Evolutionary conservation across 2,797 vertebrate genomes (phyloP).

Genomic region (Enteromius anoplus): DNA sequence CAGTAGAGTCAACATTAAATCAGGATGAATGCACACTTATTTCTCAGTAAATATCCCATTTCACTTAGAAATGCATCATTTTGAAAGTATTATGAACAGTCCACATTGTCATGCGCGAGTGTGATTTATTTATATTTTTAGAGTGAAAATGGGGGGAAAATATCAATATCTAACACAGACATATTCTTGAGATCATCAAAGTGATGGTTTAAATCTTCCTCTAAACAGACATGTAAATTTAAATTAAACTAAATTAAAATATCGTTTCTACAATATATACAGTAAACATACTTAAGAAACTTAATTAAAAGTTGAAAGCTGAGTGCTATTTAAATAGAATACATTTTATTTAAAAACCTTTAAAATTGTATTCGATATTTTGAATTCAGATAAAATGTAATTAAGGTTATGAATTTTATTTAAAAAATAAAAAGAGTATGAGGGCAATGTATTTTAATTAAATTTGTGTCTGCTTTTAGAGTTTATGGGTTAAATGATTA

Average conservation of each 20-base stretch:
- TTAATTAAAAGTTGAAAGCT: slow-evolving; percentile 60
- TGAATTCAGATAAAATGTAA: no score
- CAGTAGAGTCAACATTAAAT: background rate
- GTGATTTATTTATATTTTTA: background rate
- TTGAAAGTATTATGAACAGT: background rate
- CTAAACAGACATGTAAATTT: background rate
- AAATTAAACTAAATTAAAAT: no score
- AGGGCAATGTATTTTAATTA: no score
- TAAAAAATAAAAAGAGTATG: no score
- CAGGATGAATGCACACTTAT: background rate
- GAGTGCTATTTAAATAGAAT: slow-evolving; percentile 63
- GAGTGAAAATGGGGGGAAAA: background rate
- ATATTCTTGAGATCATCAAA: background rate
- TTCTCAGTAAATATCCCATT: background rate
- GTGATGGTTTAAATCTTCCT: background rate
- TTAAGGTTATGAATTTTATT: no score
- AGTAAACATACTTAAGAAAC: no score
- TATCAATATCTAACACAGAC: background rate
- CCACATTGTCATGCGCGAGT: background rate
- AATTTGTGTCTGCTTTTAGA: background rate
- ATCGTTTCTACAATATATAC: no score
- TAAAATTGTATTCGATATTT: no score
- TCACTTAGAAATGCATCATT: background rate
- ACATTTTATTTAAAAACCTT: no score
- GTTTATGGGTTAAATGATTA: background rate